Evolutionary conservation across 2,113 vertebrate species (phyloP).

Genomic region (Passerina amoena): DNA sequence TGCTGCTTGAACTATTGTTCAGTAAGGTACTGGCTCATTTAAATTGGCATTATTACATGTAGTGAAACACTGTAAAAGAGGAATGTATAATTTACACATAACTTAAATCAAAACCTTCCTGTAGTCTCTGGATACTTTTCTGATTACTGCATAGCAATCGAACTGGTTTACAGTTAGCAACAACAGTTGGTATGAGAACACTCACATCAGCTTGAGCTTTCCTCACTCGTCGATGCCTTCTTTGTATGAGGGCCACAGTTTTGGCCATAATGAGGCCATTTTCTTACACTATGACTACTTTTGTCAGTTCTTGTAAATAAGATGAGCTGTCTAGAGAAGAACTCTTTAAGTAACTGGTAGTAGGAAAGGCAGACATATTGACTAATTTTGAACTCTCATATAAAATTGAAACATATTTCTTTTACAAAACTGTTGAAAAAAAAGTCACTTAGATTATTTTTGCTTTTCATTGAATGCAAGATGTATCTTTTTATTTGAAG

Average conservation of each 20-base stretch:
- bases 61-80: constrained; percentile 24
- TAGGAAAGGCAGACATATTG: background rate
- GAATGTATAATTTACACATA: constrained; percentile 23
- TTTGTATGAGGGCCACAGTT: background rate
- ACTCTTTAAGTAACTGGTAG: background rate
- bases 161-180: background rate
- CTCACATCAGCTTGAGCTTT: background rate
- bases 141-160: background rate
- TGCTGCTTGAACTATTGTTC: constrained; percentile 39
- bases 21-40: constrained; percentile 35
- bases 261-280: background rate
- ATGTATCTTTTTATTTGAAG: background rate
- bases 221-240: background rate
- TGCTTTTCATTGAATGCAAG: background rate
- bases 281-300: background rate
- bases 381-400: background rate
- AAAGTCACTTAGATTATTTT: background rate
- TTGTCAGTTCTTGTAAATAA: background rate
- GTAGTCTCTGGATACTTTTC: background rate
- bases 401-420: background rate
- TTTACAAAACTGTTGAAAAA: background rate
- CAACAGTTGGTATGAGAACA: no score
- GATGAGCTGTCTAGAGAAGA: background rate
- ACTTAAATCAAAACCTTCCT: constrained; percentile 1
- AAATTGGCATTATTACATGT: constrained; percentile 11